A percentile compares a stretch with the other conserved stretches of the same genome.
Conservation (phyloP, 2,888 invertebrate species). For the Synergus gifuensis region DNA sequence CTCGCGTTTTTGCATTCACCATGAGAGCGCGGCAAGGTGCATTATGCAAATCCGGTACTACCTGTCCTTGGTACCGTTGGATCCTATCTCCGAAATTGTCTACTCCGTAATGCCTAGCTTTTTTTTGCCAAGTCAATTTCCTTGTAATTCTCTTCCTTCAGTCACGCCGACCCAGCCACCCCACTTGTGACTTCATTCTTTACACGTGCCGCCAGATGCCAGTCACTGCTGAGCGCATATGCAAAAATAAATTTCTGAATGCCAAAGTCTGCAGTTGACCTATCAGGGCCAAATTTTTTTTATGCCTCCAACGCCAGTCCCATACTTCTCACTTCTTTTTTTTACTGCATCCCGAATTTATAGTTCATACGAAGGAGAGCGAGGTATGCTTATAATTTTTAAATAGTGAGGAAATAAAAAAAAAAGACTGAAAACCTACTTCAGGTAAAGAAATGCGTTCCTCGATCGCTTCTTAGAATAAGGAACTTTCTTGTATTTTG, state of each 20-base stretch:
- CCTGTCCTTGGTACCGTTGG: conserved; percentile 39
- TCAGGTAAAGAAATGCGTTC: neutral
- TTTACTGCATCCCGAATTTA: neutral
- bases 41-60: conserved; percentile 40
- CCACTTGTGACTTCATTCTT: conserved; percentile 39
- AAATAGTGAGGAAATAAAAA: neutral
- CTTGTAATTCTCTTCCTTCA: conserved; percentile 40
- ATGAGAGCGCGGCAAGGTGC: conserved; percentile 44
- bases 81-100: conserved; percentile 39
- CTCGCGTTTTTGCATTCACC: conserved; percentile 43
- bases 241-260: conserved; percentile 36
- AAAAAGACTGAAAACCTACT: neutral
- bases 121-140: conserved; percentile 37
- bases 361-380: neutral
- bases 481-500: neutral
- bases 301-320: neutral
- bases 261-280: conserved; percentile 31
- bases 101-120: conserved; percentile 32
- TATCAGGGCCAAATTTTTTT: conserved; percentile 32
- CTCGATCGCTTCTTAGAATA: neutral
- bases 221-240: conserved; percentile 37
- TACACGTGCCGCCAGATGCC: conserved; percentile 28
- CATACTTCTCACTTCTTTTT: neutral
- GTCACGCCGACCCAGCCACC: conserved; percentile 30
- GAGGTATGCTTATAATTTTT: neutral